Base-by-base conservation (phyloP, 2,113 vertebrate species). In the Patagioenas fasciata region DNA sequence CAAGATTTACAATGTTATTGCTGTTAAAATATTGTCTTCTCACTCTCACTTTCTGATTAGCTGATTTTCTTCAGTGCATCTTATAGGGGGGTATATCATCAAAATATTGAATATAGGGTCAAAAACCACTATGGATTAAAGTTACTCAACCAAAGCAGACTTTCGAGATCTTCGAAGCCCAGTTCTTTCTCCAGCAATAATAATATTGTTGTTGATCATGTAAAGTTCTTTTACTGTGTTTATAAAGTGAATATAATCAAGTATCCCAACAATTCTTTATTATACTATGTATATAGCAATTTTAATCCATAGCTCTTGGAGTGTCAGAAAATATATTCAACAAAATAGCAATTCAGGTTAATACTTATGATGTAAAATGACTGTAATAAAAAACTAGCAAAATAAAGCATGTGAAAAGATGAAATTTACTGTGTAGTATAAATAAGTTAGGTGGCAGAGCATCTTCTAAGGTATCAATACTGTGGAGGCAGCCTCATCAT, bases 11-110 rank as follows among this genome's bases (percentile, higher is more conserved):
- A 80, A 24, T 2, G 10, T 81, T 89, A 81, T 50, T 93, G 32
- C 48, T 86, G 58, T 89, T 96, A 82, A 96, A 85, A 94, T 81
- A 91, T 85, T 89, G 32, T 74, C 80, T 69, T 80, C 92, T 58
- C 24, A n/a, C 48, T 89, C 92, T 58, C 24, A n/a, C 48, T 89
- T 84, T 88, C 47, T 87, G 70, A 80, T 80, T 48, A 88, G 38
- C 23, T 80, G 65, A 62, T 88, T 88, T 93, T 92, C 56, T 85
- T 91, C 85, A 84, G 29, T 48, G 14, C 28, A 13, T 88, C 50
- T 44, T 90, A 21, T 85, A 93, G 28, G 58, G 54, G 32, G 5
- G 2, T 26, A 19, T 70, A 18, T 75, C 24, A 53, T 56, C 21
- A 85, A 86, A 90, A 81, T 34, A 74, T 18, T 71, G 24, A 67